Evolutionary conservation across 2,113 vertebrate species (phyloP).

Genomic region (Capreolus pygargus): DNA sequence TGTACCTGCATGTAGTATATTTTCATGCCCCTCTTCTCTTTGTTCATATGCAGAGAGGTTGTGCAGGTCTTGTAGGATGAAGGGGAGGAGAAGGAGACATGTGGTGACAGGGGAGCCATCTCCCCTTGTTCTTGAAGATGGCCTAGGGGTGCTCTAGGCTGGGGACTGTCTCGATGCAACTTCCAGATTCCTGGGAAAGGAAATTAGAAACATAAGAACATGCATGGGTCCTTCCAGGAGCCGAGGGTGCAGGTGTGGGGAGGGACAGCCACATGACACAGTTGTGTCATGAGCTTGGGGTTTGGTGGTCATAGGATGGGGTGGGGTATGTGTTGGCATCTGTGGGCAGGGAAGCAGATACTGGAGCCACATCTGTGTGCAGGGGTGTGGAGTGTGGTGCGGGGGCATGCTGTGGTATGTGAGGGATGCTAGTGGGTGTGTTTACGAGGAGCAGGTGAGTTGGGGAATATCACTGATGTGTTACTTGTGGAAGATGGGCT

Average conservation of each 20-base stretch:
- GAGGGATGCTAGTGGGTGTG: background rate
- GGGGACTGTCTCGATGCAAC: background rate
- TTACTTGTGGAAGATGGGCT: background rate
- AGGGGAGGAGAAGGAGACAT: background rate
- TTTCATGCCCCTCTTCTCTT: conserved; percentile 55
- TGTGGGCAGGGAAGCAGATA: background rate
- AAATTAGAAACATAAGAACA: conserved; percentile 38
- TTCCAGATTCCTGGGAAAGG: conserved; percentile 27
- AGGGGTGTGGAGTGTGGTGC: too few species aligned
- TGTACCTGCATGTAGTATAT: conserved; percentile 69
- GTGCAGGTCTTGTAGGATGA: conserved; percentile 57
- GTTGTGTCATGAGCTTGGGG: too few species aligned
- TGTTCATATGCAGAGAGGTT: background rate
- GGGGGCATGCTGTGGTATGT: background rate
- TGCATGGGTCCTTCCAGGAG: background rate
- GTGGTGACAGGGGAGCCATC: background rate
- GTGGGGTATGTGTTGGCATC: background rate
- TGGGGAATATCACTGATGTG: background rate
- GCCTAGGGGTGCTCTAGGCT: background rate
- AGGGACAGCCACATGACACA: fast-evolving
- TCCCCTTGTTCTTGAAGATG: conserved; percentile 9
- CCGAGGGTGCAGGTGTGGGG: background rate
- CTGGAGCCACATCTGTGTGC: background rate
- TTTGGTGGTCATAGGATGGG: background rate
- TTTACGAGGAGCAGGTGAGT: background rate